Percentiles rank a stretch among this genome's conserved stretches.
These are phyloP conservation scores for Scolopax rusticola DNA, from an alignment of 2,797 vertebrate species.

Conservation along the genomic window DNA sequence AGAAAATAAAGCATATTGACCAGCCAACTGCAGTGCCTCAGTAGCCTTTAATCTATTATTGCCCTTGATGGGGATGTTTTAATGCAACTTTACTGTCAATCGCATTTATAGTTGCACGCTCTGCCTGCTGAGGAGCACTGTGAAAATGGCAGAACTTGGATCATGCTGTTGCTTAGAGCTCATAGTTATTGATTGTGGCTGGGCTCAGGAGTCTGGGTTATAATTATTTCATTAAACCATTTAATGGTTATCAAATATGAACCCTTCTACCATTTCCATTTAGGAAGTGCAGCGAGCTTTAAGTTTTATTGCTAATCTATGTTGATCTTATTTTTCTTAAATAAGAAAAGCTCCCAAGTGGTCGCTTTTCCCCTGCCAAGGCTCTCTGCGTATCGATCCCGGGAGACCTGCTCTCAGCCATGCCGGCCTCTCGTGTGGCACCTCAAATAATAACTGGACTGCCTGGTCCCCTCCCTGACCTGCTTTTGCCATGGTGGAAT, in stretches of 20 bases:
- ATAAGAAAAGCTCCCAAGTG: neutral
- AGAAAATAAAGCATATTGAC: slow-evolving; percentile 92
- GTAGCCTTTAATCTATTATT: slow-evolving; percentile 93
- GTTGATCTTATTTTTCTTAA: neutral
- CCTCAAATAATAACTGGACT: rapidly evolving
- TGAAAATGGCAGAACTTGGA: slow-evolving; percentile 56
- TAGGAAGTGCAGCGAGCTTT: neutral
- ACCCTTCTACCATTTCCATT: slow-evolving; percentile 41
- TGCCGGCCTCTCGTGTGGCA: neutral
- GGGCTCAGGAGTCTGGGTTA: slow-evolving; percentile 69
- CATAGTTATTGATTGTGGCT: slow-evolving; percentile 73
- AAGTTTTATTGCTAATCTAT: slow-evolving; percentile 13
- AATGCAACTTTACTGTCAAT: slow-evolving; percentile 86
- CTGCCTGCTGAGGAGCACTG: slow-evolving; percentile 73
- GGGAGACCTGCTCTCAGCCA: neutral
- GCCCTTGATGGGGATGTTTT: slow-evolving; percentile 87
- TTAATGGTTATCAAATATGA: slow-evolving; percentile 84
- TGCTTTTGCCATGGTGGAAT: rapidly evolving
- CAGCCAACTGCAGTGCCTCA: slow-evolving; percentile 85
- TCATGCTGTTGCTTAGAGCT: slow-evolving; percentile 69
- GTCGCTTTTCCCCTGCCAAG: neutral
- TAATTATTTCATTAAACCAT: slow-evolving; percentile 83
- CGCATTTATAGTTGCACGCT: slow-evolving; percentile 74
- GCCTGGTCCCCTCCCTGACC: neutral
- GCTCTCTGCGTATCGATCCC: neutral